Evolutionary conservation across 2,888 invertebrate species (phyloP).

Genomic region (Apantesis nais): DNA sequence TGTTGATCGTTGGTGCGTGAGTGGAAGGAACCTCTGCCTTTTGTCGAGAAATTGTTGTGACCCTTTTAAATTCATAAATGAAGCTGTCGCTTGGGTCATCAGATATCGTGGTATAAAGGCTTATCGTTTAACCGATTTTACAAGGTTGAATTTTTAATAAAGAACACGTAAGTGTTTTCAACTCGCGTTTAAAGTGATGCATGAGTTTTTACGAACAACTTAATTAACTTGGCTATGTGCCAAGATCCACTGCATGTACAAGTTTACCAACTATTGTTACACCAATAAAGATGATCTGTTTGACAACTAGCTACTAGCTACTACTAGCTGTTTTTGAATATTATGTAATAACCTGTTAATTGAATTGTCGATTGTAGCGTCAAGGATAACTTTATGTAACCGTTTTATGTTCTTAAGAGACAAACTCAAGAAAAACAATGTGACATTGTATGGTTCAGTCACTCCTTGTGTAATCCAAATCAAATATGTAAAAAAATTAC

Average conservation of each 20-base stretch:
- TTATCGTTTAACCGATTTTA: conserved; percentile 43
- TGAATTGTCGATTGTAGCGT: not conserved
- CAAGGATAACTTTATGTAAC: not conserved
- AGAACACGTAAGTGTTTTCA: conserved; percentile 37
- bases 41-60: conserved; percentile 44
- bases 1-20: conserved; percentile 42
- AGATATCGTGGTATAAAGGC: conserved; percentile 42
- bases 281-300: conserved; percentile 33
- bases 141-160: conserved; percentile 39
- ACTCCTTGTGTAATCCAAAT: no score
- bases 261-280: conserved; percentile 32
- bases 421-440: not conserved
- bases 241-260: conserved; percentile 32
- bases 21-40: conserved; percentile 31
- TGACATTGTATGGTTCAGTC: not conserved
- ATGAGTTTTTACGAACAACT: conserved; percentile 39
- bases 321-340: no score
- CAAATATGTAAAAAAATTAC: not conserved
- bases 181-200: conserved; percentile 37
- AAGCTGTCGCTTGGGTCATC: conserved; percentile 41
- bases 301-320: no score
- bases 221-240: conserved; percentile 46
- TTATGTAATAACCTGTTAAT: not conserved
- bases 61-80: conserved; percentile 46
- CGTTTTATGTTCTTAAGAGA: not conserved